Evolutionary conservation across 2,797 vertebrate species (phyloP), one percentile per base, ranked within the genome.

Genomic region (Gallinago nigripennis): DNA sequence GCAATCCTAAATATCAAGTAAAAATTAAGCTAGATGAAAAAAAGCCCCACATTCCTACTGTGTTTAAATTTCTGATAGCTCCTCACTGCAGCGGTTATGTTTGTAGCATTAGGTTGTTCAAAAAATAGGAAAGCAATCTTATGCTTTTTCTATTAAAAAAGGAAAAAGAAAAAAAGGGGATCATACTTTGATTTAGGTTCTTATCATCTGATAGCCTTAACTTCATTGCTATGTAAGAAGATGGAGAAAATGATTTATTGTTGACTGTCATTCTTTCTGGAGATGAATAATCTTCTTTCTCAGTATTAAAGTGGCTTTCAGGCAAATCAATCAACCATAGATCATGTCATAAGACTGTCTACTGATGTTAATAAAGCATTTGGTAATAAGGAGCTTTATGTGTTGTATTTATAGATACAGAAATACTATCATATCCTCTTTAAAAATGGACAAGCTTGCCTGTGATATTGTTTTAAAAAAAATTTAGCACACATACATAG

Each of bases 341-440:
- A 97, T 97, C 96, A 98, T 95, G 86, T 96, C 94, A 95, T 91
- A 96, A 95, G 94, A 94, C 96, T 96, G 89, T 94, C 97, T 96
- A 97, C 94, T 95, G 96, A 95, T 97, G 95, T 97, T 97, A 98
- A 98, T 98, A 98, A 98, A 97, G 94, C 90, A 96, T 98, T 97
- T 21, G 93, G 91, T 97, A 98, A 97, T 97, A 97, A 97, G 89
- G 79, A 97, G 72, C 76, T 97, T 98, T 97, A 96, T 97, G 82
- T 90, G 88, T 95, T 97, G 82, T 96, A 97, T 97, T 97, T 97
- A 97, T 97, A 96, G 93, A 95, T 81, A 92, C 56, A 94, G 88
- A 91, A 95, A 96, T 95, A 83, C 75, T 80, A 39, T 82, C 95
- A 97, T 79, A 78, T 11, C 56, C 63, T 92, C 61, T 61, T 96